Base-by-base conservation (phyloP, 2,888 invertebrate species). In the Protonemura montana region DNA sequence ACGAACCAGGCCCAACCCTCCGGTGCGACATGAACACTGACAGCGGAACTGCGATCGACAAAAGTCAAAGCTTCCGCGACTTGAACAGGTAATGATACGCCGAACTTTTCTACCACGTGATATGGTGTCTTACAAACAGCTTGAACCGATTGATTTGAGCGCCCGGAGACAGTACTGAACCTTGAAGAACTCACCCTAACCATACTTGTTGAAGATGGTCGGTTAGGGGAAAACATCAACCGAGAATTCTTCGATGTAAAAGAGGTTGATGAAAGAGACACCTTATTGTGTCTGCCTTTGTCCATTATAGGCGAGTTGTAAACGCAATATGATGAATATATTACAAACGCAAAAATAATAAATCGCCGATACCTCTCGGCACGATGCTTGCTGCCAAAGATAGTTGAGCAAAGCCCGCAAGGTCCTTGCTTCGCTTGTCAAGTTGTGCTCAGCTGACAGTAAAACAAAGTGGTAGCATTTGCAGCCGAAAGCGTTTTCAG, bases 31-130 rank as follows among this genome's bases (percentile, higher is more conserved):
- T 93, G 93, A 0, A 95, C 95, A 87, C 94, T 94, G 35, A 94
- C 93, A 28, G 92, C 92, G 0, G 93, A 92, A 88, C 92, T 93
- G 77, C 95, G 92, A 86, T 95, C 95, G 89, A 95, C 94, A 91
- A 96, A 96, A 81, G 97, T 96, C 29, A 98, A 92, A 0, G 97
- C 96, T 92, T 98, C 98, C 28, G 97, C 97, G 0, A 98, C 96
- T 87, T 96, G 93, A 0, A 98, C 97, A 41, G 98, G 98, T 81
- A 98, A 91, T 0, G 97, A 94, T 35, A 95, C 93, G 0, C 98
- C 98, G 92, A 95, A 97, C 86, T 94, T 95, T 91, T 98, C 97
- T 0, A 97, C 94, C 25, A 94, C 93, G 90, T 96, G 95, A 88
- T 93, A 93, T 28, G 95, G 93, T 0, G 96, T 95, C 89, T 96